Evolutionary conservation across 2,888 invertebrate species (phyloP).

Genomic region (Sinohyriopsis cumingii): DNA sequence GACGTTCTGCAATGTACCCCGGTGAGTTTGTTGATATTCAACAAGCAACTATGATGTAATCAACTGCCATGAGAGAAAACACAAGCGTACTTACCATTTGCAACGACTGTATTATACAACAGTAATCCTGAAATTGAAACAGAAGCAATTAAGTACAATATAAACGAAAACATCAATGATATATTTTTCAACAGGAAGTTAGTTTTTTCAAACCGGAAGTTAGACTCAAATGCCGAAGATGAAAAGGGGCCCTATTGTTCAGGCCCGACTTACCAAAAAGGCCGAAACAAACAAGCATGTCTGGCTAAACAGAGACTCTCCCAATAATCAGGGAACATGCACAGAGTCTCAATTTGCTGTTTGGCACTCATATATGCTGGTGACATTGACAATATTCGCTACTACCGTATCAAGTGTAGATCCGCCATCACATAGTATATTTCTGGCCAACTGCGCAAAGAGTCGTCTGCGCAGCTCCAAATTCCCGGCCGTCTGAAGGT

Average conservation of each 20-base stretch:
- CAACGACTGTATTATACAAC: slow-evolving; percentile 59
- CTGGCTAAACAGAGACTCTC: slow-evolving; percentile 49
- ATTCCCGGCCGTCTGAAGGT: slow-evolving; percentile 10
- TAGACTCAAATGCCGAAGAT: slow-evolving; percentile 38
- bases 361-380: slow-evolving; percentile 33
- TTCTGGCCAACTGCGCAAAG: slow-evolving; percentile 45
- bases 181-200: slow-evolving; percentile 45
- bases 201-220: slow-evolving; percentile 32
- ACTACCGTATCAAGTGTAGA: slow-evolving; percentile 3
- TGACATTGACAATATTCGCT: slow-evolving; percentile 38
- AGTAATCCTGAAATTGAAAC: slow-evolving; percentile 54
- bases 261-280: slow-evolving; percentile 52
- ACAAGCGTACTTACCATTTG: slow-evolving; percentile 53
- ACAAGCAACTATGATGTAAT: too few species aligned
- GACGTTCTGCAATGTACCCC: too few species aligned
- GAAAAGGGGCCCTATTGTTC: slow-evolving; percentile 5
- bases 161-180: slow-evolving; percentile 18
- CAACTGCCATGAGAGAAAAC: slow-evolving; percentile 6
- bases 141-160: slow-evolving; percentile 22
- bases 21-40: too few species aligned
- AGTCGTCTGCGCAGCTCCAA: slow-evolving; percentile 47
- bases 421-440: slow-evolving; percentile 23
- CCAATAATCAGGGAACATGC: slow-evolving; percentile 43
- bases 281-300: slow-evolving; percentile 63
- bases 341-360: slow-evolving; percentile 47